Conservation (phyloP, 2,113 vertebrate genomes). For the Lepus americanus region DNA sequence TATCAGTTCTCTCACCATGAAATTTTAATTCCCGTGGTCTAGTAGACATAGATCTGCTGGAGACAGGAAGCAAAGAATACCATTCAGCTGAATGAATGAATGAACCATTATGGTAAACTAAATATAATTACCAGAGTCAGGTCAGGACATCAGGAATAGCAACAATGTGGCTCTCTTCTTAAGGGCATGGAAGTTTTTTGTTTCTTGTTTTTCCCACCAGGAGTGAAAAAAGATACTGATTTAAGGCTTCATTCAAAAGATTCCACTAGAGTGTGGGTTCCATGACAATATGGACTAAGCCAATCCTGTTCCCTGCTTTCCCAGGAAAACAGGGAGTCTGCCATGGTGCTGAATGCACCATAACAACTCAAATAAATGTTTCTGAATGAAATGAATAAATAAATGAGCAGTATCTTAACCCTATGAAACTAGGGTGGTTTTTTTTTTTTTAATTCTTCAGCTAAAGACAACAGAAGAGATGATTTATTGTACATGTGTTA, state of each 20-base stretch:
- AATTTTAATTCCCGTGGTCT: conserved; percentile 71
- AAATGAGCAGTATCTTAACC: neutral
- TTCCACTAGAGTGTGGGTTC: conserved; percentile 44
- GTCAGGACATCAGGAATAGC: conserved; percentile 75
- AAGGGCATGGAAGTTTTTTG: conserved; percentile 63
- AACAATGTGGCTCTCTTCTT: conserved; percentile 76
- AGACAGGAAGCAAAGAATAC: conserved; percentile 80
- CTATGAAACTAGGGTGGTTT: neutral
- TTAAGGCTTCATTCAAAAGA: conserved; percentile 72
- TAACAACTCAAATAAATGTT: conserved; percentile 44
- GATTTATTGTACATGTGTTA: no score
- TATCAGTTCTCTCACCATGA: conserved; percentile 81
- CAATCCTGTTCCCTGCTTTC: conserved; percentile 21
- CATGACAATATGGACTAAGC: conserved; percentile 44
- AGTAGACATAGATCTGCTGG: conserved; percentile 77
- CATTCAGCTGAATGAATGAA: conserved; percentile 81
- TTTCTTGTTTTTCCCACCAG: conserved; percentile 35
- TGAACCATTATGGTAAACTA: conserved; percentile 81
- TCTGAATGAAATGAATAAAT: conserved; percentile 43
- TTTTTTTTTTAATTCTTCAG: no score
- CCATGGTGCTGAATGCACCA: neutral
- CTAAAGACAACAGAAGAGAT: no score
- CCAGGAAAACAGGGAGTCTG: neutral
- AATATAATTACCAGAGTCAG: conserved; percentile 80
- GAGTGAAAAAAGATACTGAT: conserved; percentile 67